Evolutionary conservation across 2,888 invertebrate species (phyloP).

Genomic region (Xestoiulus laeticollis): DNA sequence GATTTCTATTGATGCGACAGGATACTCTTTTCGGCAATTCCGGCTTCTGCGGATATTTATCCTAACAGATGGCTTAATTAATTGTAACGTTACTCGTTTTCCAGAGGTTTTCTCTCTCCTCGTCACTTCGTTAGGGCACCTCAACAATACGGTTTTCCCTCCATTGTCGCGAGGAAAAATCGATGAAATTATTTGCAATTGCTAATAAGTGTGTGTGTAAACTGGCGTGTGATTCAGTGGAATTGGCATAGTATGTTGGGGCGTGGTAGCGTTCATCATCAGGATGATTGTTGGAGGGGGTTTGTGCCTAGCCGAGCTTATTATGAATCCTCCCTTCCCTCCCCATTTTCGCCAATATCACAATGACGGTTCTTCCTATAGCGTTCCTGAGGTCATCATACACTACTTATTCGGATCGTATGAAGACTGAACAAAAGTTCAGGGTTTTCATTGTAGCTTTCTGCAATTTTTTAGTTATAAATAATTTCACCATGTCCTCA

Average conservation of each 20-base stretch:
- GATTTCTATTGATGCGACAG: background rate
- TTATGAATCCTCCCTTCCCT: background rate
- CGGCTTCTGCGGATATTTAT: background rate
- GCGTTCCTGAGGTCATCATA: background rate
- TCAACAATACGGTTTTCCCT: conserved; percentile 4
- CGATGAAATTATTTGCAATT: conserved; percentile 8
- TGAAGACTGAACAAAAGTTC: too few relatives aligned
- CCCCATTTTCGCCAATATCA: conserved; percentile 5
- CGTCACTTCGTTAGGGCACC: background rate
- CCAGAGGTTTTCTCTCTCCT: background rate
- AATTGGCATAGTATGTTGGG: background rate
- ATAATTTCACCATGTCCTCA: too few relatives aligned
- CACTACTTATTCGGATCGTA: background rate
- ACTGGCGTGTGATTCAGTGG: conserved; percentile 18
- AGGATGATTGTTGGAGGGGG: background rate
- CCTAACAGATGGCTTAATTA: background rate
- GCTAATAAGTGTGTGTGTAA: conserved; percentile 21
- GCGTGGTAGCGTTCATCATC: background rate
- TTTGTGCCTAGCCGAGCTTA: background rate
- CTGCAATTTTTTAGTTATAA: too few relatives aligned
- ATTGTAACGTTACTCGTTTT: background rate
- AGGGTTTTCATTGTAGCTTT: too few relatives aligned
- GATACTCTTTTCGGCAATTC: background rate
- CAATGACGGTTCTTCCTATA: background rate
- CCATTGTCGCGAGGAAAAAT: background rate